These are phyloP conservation scores for Nomada fucata DNA, from an alignment of 2,888 invertebrate species.

Conservation along the genomic window DNA sequence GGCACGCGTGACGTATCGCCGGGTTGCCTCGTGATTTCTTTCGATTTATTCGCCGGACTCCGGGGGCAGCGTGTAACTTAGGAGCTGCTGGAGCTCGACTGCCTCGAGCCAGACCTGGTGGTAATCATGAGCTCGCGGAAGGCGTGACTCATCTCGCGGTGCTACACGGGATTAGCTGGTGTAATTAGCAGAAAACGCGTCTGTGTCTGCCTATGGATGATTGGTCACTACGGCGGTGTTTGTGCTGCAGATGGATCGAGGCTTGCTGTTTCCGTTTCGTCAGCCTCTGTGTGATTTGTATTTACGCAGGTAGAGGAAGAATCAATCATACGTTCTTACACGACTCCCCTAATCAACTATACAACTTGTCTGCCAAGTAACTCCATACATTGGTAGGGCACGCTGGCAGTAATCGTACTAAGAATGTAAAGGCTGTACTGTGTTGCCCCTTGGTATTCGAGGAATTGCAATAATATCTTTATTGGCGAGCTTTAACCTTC, in stretches of 20 bases:
- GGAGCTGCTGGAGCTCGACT: constrained; percentile 18
- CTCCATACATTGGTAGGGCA: too few relatives aligned
- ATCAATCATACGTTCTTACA: constrained; percentile 8
- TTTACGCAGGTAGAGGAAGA: constrained; percentile 11
- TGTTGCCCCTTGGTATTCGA: too few relatives aligned
- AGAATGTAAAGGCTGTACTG: too few relatives aligned
- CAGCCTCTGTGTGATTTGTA: not conserved
- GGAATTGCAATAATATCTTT: too few relatives aligned
- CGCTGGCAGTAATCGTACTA: too few relatives aligned
- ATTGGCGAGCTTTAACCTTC: too few relatives aligned
- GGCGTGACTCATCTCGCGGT: constrained; percentile 20
- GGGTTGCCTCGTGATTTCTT: constrained; percentile 24
- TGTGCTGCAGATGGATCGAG: not conserved
- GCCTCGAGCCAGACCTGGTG: constrained; percentile 12
- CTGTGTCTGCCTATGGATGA: constrained; percentile 11
- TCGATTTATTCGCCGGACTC: constrained; percentile 28
- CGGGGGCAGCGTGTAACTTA: constrained; percentile 40
- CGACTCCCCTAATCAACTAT: constrained; percentile 11
- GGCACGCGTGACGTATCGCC: constrained; percentile 29
- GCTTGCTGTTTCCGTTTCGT: not conserved
- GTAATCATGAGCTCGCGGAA: constrained; percentile 30
- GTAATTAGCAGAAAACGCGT: constrained; percentile 40
- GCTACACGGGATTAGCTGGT: constrained; percentile 21
- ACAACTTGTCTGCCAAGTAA: constrained; percentile 1
- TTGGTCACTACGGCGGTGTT: not conserved